These are phyloP conservation scores for Phenganax subtilis DNA, from an alignment of 92 coral and sea anemone species.

Conservation along the genomic window DNA sequence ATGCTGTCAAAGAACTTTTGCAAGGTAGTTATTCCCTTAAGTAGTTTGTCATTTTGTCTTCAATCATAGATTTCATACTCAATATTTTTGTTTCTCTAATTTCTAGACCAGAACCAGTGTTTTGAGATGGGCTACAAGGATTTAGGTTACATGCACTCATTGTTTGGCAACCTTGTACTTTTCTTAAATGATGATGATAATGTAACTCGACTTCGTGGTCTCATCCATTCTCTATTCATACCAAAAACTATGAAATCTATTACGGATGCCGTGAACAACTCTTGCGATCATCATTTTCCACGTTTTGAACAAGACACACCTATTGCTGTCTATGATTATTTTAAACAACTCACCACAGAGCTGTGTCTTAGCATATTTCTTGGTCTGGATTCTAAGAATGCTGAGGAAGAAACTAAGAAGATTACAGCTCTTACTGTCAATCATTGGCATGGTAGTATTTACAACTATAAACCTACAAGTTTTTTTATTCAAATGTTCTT, in stretches of 20 bases:
- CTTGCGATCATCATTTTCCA: constrained; percentile 62
- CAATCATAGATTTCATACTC: background rate
- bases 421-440: constrained; percentile 74
- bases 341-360: constrained; percentile 81
- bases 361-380: constrained; percentile 77
- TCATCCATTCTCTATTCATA: constrained; percentile 64
- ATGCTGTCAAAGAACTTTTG: constrained; percentile 82
- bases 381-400: constrained; percentile 78
- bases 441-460: constrained; percentile 88
- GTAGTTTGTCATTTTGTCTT: background rate
- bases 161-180: constrained; percentile 80
- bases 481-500: background rate
- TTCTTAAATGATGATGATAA: constrained; percentile 87
- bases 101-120: constrained; percentile 60
- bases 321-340: constrained; percentile 62
- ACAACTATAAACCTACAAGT: background rate
- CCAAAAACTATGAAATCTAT: constrained; percentile 67
- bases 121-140: constrained; percentile 96
- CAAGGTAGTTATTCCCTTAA: constrained; percentile 55
- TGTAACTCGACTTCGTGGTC: constrained; percentile 53
- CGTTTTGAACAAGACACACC: constrained; percentile 48
- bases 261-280: constrained; percentile 62
- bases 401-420: constrained; percentile 60
- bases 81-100: background rate
- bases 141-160: constrained; percentile 94